phyloP scores from a whole-genome alignment of 2,113 vertebrate genomes.

The Eurypyga helias region DNA sequence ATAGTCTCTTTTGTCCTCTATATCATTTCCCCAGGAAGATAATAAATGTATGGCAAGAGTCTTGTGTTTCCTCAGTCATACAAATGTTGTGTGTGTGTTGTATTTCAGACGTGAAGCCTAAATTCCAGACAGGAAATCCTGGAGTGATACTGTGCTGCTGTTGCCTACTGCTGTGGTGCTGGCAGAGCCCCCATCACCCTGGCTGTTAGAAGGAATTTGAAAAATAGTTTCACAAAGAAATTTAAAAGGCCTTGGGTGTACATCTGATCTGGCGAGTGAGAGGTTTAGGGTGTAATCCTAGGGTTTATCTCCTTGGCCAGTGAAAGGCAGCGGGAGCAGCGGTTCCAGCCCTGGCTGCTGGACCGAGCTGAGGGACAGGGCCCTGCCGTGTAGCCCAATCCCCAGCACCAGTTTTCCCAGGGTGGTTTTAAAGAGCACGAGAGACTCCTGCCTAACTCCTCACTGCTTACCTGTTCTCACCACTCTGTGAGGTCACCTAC shows the following conservation, averaged over 20 bases:
- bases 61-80: slow-evolving; percentile 30
- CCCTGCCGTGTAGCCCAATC: background rate
- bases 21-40: slow-evolving; percentile 58
- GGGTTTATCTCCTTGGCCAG: background rate
- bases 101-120: slow-evolving; percentile 11
- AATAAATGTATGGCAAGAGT: slow-evolving; percentile 44
- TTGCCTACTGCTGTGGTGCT: background rate
- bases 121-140: slow-evolving; percentile 45
- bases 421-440: background rate
- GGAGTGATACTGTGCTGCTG: background rate
- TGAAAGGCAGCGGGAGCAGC: background rate
- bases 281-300: background rate
- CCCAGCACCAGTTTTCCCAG: background rate
- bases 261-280: background rate
- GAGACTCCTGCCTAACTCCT: background rate
- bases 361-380: background rate
- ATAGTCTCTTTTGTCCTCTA: slow-evolving; percentile 58
- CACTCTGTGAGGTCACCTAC: background rate
- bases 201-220: background rate
- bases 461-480: background rate
- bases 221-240: background rate
- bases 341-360: background rate
- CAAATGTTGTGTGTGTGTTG: background rate
- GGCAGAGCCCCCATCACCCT: background rate
- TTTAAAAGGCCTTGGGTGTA: background rate